Conservation (phyloP, 1,140 invertebrate species). For the Meteorus sp. region DNA sequence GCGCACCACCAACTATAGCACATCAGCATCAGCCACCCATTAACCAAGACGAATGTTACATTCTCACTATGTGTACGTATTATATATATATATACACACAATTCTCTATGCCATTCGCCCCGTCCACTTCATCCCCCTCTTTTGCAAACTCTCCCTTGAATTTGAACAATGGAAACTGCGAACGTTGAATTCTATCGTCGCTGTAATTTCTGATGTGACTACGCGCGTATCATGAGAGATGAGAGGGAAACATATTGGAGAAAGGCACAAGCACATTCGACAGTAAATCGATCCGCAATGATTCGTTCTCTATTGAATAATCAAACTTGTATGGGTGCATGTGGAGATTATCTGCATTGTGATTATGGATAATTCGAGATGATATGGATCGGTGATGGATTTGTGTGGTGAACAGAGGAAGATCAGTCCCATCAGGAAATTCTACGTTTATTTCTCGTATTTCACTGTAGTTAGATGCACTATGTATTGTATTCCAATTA, state of each 20-base stretch:
- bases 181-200: conserved; percentile 18
- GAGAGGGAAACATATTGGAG: too few relatives aligned
- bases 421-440: too few relatives aligned
- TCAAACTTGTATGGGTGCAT: too few relatives aligned
- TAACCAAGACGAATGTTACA: conserved; percentile 15
- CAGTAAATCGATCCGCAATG: conserved; percentile 26
- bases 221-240: background rate
- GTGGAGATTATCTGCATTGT: too few relatives aligned
- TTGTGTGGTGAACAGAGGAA: too few relatives aligned
- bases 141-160: background rate
- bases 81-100: background rate
- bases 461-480: too few relatives aligned
- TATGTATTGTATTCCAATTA: too few relatives aligned
- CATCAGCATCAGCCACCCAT: conserved; percentile 5
- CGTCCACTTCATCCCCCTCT: background rate
- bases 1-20: background rate
- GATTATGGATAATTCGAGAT: too few relatives aligned
- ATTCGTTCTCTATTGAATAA: too few relatives aligned
- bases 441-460: too few relatives aligned
- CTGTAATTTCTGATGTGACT: conserved; percentile 15
- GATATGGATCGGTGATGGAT: conserved; percentile 3
- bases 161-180: conserved; percentile 20
- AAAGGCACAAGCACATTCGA: background rate
- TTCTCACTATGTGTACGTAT: background rate
- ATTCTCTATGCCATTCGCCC: background rate